These are phyloP conservation scores for Melieria omissa DNA, from an alignment of 2,888 invertebrate species.

Conservation along the genomic window DNA sequence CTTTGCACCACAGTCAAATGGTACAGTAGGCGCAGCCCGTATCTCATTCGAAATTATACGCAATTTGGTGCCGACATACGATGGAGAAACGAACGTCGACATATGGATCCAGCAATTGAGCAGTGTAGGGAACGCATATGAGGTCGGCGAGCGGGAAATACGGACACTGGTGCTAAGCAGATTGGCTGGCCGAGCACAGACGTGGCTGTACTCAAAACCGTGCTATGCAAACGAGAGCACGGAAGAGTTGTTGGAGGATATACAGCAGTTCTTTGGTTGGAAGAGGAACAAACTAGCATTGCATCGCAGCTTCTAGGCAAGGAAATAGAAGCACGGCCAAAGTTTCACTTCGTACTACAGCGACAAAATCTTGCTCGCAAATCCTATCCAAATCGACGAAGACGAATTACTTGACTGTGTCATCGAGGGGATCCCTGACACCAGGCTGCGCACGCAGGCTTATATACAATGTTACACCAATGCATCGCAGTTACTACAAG, in stretches of 20 bases:
- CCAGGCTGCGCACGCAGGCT: background rate
- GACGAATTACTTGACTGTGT: background rate
- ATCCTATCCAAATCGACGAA: slow-evolving; percentile 19
- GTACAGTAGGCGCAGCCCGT: too few relatives aligned
- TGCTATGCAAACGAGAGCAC: background rate
- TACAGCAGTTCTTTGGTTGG: too few relatives aligned
- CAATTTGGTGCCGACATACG: too few relatives aligned
- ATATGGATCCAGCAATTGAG: too few relatives aligned
- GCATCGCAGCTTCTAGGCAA: background rate
- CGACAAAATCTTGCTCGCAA: slow-evolving; percentile 9
- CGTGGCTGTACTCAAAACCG: background rate
- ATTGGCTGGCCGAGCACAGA: too few relatives aligned
- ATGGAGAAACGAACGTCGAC: too few relatives aligned
- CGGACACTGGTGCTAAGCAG: too few relatives aligned
- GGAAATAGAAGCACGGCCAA: background rate
- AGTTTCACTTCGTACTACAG: slow-evolving; percentile 14
- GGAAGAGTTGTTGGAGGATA: background rate
- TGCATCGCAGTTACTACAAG: background rate
- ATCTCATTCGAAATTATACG: too few relatives aligned
- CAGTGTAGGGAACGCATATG: background rate
- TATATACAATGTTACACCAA: background rate
- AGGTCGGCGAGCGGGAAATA: background rate
- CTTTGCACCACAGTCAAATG: too few relatives aligned
- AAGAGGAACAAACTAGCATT: too few relatives aligned
- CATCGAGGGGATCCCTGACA: background rate